Evolutionary conservation across 2,113 vertebrate species (phyloP), one percentile per base, ranked within the genome.

Genomic region (Pithys albifrons): DNA sequence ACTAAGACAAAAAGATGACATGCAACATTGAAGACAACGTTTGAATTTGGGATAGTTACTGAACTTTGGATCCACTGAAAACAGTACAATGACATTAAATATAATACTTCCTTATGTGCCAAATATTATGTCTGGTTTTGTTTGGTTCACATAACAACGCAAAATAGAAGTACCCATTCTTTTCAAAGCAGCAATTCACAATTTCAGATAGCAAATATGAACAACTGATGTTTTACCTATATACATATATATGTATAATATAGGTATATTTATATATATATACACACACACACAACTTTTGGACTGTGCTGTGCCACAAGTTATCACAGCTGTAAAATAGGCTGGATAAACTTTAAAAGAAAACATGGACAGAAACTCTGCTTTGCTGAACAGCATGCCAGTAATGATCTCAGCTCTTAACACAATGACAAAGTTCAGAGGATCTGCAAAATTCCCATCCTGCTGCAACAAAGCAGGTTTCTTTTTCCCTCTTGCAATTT

Each of bases 291-390:
- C 48, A 48, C 29, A 71, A 29, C 19, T 76, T 91, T 88, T 94
- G 75, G 93, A 62, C 59, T 83, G 20, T 1, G 2, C 33, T 58
- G 22, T 64, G 33, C 39, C 48, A 20, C 55, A 77, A 91, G 85
- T 94, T 58, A 89, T 78, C 88, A 78, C 48, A 70, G 80, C 61
- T 92, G 92, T 31, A 90, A 69, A 91, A 88, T 15, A 81, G 52
- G 8, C 51, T 96, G 61, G 65, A 95, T 72, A 85, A 91, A 82
- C 64, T 37, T 64, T 85, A 80, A 93, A 88, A 93, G 55, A 94
- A 93, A 93, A 86, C 52, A 78, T 9, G 57, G 52, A 72, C 69
- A 87, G 57, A 91, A 88, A 74, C 71, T 45, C 57, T 61, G 33
- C 49, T 78, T 86, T 80, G 69, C 65, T 95, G 57, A 92, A 73